These are phyloP conservation scores for Porites divaricata DNA, from an alignment of 92 coral and sea anemone genomes.

Conservation along the genomic window DNA sequence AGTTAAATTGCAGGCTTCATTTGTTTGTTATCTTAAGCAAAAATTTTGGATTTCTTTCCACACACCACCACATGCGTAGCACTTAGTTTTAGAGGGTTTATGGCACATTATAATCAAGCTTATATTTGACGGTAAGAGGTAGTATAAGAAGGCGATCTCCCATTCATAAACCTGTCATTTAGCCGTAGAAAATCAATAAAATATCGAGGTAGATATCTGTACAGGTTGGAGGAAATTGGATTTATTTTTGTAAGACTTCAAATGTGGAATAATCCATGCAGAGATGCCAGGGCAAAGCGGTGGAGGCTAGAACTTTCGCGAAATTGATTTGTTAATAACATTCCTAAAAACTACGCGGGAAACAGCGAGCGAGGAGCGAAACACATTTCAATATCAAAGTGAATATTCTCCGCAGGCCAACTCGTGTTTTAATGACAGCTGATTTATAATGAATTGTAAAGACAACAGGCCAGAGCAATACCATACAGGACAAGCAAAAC, in stretches of 20 bases:
- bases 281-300: neutral
- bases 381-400: constrained; percentile 49
- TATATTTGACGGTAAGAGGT: neutral
- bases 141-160: neutral
- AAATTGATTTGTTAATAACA: neutral
- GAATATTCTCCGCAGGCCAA: constrained; percentile 80
- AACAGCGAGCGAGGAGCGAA: neutral
- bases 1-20: neutral
- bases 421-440: constrained; percentile 65
- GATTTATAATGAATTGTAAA: constrained; percentile 37
- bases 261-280: neutral
- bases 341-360: neutral
- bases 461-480: constrained; percentile 23
- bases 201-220: neutral
- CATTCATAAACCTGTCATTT: neutral
- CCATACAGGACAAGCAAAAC: neutral
- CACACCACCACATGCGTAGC: neutral
- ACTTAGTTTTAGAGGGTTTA: too few relatives aligned
- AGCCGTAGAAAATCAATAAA: neutral
- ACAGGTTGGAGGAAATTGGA: neutral
- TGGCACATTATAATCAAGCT: neutral
- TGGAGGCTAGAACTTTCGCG: neutral
- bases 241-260: neutral
- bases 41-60: too few relatives aligned
- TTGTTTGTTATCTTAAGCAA: neutral